Evolutionary conservation across 2,113 vertebrate species (phyloP).

Genomic region (Podarcis raffonei): DNA sequence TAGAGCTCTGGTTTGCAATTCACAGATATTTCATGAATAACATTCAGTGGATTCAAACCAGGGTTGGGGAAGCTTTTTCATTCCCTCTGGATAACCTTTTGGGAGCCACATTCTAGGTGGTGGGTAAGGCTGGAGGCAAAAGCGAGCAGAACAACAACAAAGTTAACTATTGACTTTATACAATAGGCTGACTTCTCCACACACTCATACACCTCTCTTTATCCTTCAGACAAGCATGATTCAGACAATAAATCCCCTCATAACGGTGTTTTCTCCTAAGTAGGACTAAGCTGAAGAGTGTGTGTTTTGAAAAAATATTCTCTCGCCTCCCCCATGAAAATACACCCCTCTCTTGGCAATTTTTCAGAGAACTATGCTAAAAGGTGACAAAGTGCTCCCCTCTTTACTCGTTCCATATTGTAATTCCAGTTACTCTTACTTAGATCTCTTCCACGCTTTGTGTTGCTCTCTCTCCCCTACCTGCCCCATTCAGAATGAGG

Average conservation of each 20-base stretch:
- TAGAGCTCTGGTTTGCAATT: too few relatives aligned
- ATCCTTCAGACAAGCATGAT: neutral
- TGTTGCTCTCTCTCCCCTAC: neutral
- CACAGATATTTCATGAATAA: too few relatives aligned
- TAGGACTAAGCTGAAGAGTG: neutral
- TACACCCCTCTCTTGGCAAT: neutral
- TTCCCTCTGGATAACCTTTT: too few relatives aligned
- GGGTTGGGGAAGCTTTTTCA: too few relatives aligned
- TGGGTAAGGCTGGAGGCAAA: too few relatives aligned
- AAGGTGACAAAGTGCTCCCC: neutral
- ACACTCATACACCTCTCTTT: too few relatives aligned
- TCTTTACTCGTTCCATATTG: neutral
- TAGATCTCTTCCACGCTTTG: neutral
- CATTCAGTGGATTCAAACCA: too few relatives aligned
- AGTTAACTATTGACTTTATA: too few relatives aligned
- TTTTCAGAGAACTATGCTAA: neutral
- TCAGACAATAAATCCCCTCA: neutral
- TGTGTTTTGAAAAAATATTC: neutral
- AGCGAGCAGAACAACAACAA: too few relatives aligned
- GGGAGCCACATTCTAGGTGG: too few relatives aligned
- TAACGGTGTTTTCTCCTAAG: neutral
- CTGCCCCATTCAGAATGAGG: neutral
- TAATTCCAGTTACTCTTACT: neutral
- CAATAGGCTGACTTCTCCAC: too few relatives aligned
- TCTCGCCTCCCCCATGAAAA: neutral